Evolutionary conservation across 2,113 vertebrate species (phyloP).

Genomic region (Butorides virescens): DNA sequence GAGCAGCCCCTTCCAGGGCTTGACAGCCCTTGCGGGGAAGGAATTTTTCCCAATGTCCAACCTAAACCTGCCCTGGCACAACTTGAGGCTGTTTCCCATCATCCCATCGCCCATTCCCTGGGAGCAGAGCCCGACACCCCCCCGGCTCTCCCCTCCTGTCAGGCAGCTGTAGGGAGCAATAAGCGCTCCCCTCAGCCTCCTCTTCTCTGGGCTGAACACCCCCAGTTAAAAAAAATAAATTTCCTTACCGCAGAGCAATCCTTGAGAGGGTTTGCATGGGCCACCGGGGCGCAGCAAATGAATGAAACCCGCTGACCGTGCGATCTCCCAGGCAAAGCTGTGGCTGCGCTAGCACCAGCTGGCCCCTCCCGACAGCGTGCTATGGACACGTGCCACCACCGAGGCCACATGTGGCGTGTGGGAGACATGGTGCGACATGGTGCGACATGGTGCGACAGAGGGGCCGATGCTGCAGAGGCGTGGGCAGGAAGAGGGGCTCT

Average conservation of each 20-base stretch:
- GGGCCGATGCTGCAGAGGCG: background rate
- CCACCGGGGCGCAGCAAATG: rapidly evolving
- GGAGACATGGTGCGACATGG: background rate
- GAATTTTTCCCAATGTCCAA: no score
- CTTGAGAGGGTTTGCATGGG: background rate
- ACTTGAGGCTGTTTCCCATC: no score
- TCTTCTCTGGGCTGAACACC: no score
- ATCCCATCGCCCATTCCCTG: no score
- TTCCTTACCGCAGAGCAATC: background rate
- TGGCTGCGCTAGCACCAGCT: background rate
- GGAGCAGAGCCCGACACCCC: no score
- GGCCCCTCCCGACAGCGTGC: rapidly evolving
- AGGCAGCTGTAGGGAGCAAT: no score
- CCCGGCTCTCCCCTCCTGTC: no score
- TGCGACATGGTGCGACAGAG: background rate
- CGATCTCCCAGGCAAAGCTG: background rate
- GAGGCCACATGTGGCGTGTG: rapidly evolving
- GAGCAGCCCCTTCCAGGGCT: no score
- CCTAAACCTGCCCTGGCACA: no score
- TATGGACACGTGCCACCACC: rapidly evolving
- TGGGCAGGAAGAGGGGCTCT: background rate
- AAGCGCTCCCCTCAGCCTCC: no score
- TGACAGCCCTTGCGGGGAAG: no score
- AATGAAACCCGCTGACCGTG: background rate
- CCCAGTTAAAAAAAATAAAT: no score